phyloP scores from a whole-genome alignment of 2,888 invertebrate genomes.

The Pammene aurita region DNA sequence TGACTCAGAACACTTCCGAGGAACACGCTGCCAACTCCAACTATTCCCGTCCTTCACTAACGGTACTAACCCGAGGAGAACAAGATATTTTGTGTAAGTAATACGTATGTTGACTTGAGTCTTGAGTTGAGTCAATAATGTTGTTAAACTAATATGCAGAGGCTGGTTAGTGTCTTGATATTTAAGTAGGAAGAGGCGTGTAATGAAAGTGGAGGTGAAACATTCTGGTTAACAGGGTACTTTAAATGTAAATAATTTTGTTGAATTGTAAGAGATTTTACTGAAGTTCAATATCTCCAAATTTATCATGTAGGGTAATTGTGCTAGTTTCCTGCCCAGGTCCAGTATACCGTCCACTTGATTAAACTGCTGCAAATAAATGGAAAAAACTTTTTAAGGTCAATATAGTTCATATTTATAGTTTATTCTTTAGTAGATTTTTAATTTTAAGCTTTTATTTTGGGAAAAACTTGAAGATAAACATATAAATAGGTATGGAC shows the following conservation, averaged over 20 bases:
- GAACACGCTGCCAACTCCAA: conserved; percentile 6
- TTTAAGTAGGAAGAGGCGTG: conserved; percentile 11
- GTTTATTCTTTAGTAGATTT: no score
- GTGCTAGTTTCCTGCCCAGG: no score
- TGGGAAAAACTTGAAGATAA: no score
- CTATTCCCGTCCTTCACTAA: conserved; percentile 21
- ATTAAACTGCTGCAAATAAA: no score
- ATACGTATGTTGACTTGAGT: conserved; percentile 18
- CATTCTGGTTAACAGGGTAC: conserved; percentile 11
- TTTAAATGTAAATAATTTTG: conserved; percentile 7
- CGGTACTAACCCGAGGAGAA: background rate
- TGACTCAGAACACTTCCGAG: conserved; percentile 26
- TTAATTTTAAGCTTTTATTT: no score
- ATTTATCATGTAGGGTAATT: background rate
- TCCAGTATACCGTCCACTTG: no score
- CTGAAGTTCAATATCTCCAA: background rate
- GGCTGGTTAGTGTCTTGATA: conserved; percentile 20
- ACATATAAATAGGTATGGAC: no score
- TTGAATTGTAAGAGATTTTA: background rate
- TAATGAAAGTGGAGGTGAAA: conserved; percentile 7
- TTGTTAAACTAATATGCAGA: conserved; percentile 32
- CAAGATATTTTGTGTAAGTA: conserved; percentile 9
- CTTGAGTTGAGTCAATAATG: conserved; percentile 37
- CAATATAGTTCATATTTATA: no score
- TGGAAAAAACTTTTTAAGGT: no score